These are phyloP conservation scores for Aphyosemion australe DNA, from an alignment of 2,113 vertebrate species.

Conservation along the genomic window DNA sequence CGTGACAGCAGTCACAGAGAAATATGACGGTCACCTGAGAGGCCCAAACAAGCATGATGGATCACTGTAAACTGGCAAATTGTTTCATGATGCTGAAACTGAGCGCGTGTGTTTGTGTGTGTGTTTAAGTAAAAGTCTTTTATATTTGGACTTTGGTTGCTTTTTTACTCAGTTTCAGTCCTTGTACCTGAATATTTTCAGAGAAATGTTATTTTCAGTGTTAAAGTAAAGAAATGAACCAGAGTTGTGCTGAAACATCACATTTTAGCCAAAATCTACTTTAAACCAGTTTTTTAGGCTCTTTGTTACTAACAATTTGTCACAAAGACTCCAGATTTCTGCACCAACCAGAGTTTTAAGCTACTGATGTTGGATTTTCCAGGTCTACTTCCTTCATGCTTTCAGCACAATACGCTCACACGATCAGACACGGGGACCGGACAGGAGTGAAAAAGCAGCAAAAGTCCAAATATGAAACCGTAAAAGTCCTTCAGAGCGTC, in stretches of 20 bases:
- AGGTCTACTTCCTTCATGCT: too few relatives aligned
- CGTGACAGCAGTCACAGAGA: slow-evolving; percentile 40
- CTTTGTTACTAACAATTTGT: not conserved
- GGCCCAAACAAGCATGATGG: slow-evolving; percentile 49
- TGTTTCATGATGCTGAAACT: slow-evolving; percentile 42
- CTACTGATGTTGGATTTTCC: too few relatives aligned
- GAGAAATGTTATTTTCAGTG: not conserved
- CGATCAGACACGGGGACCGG: too few relatives aligned
- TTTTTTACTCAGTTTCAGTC: not conserved
- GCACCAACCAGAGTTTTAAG: too few relatives aligned
- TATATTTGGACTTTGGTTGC: not conserved
- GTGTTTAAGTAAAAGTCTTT: not conserved
- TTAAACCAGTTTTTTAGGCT: not conserved
- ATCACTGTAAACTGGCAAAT: slow-evolving; percentile 57
- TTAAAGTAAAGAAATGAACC: not conserved
- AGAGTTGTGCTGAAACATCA: not conserved
- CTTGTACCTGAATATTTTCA: not conserved
- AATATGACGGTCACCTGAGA: slow-evolving; percentile 53
- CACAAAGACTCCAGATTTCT: not conserved
- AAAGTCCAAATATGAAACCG: not conserved
- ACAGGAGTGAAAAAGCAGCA: too few relatives aligned
- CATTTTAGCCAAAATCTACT: not conserved
- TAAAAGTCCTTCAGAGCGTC: not conserved
- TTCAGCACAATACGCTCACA: too few relatives aligned
- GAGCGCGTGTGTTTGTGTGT: not conserved